Conservation (phyloP, 2,888 invertebrate species). For the Caenorhabditis wallacei region DNA sequence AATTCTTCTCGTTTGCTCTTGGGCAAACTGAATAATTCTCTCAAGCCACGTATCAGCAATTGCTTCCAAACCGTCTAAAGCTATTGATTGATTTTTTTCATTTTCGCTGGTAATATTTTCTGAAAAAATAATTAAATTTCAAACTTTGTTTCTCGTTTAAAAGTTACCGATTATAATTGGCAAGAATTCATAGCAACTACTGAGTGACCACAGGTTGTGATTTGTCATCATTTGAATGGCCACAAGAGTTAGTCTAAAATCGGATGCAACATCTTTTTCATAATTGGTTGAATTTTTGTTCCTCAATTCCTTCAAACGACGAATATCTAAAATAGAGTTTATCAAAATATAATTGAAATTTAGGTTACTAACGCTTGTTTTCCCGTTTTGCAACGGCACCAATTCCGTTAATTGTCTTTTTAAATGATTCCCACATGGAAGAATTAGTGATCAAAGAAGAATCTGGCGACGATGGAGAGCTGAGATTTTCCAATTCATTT, state of each 20-base stretch:
- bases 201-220: background rate
- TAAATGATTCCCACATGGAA: background rate
- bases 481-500: background rate
- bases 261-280: slow-evolving; percentile 12
- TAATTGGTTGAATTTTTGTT: background rate
- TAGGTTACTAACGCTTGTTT: background rate
- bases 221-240: background rate
- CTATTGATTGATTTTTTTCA: background rate
- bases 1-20: background rate
- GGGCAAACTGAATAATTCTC: background rate
- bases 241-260: background rate
- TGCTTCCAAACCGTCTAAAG: slow-evolving; percentile 8
- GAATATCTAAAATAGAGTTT: background rate
- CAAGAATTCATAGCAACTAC: slow-evolving; percentile 8
- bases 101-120: slow-evolving; percentile 8
- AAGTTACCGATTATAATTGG: slow-evolving; percentile 2
- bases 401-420: background rate
- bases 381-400: slow-evolving; percentile 5
- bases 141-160: background rate
- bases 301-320: background rate
- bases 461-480: background rate
- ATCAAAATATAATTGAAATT: no score
- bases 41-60: slow-evolving; percentile 7
- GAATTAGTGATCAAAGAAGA: background rate
- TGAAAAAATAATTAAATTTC: no score